phyloP scores from a whole-genome alignment of 2,888 invertebrate species.

The Brenthis ino region DNA sequence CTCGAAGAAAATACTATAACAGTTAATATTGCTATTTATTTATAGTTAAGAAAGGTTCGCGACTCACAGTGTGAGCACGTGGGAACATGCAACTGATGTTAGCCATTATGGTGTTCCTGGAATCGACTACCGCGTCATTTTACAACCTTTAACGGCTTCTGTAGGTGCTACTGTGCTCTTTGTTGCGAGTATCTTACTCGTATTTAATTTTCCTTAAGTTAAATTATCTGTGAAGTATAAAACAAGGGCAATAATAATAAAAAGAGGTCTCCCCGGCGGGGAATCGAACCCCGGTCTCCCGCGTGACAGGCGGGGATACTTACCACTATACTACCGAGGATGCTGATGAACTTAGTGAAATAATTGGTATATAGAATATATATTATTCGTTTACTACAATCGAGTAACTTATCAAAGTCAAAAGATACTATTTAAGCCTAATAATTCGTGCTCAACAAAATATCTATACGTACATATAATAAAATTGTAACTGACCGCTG shows the following conservation, averaged over 20 bases:
- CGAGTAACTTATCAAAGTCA: too few relatives aligned
- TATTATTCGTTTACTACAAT: not conserved
- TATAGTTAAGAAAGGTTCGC: conserved; percentile 44
- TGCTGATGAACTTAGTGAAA: not conserved
- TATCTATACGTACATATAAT: too few relatives aligned
- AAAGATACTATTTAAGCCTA: too few relatives aligned
- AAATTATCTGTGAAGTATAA: not conserved
- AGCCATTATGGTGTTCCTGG: conserved; percentile 37
- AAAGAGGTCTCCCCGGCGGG: conserved; percentile 64
- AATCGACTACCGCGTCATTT: conserved; percentile 34
- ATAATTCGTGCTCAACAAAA: too few relatives aligned
- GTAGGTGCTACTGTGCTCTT: not conserved
- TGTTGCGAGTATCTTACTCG: not conserved
- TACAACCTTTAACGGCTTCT: conserved; percentile 20
- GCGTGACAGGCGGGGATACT: conserved; percentile 84
- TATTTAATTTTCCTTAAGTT: not conserved
- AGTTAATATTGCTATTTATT: conserved; percentile 6
- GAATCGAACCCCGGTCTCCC: conserved; percentile 83
- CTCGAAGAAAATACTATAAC: conserved; percentile 1
- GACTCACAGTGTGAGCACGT: conserved; percentile 49
- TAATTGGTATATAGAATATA: not conserved
- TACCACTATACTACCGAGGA: conserved; percentile 82
- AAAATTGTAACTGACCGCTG: too few relatives aligned
- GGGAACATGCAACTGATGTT: conserved; percentile 44
- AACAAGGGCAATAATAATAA: not conserved